Evolutionary conservation across 2,888 invertebrate species (phyloP).

Genomic region (Andrena haemorrhoa): DNA sequence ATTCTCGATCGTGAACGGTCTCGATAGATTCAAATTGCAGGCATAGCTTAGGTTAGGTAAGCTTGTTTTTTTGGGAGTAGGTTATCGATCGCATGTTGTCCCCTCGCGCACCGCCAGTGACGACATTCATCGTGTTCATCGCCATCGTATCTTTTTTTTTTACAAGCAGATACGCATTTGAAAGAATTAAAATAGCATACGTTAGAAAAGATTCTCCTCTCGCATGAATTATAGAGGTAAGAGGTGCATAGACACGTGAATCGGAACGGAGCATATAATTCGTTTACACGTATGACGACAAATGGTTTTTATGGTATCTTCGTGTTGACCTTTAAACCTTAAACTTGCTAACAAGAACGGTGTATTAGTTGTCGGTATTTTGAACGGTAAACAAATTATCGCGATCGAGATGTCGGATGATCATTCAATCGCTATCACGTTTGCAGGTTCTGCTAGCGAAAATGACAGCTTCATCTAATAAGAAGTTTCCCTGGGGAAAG

Average conservation of each 20-base stretch:
- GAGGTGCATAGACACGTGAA: constrained; percentile 1
- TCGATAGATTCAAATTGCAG: constrained; percentile 25
- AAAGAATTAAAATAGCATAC: constrained; percentile 12
- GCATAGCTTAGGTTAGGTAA: constrained; percentile 61
- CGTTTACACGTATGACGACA: neutral
- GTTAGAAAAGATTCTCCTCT: constrained; percentile 16
- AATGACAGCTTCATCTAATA: constrained; percentile 85
- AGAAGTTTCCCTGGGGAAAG: constrained; percentile 88
- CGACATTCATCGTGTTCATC: constrained; percentile 60
- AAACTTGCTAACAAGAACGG: constrained; percentile 16
- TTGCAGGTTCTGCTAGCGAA: constrained; percentile 84
- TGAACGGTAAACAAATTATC: neutral
- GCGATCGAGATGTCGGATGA: neutral
- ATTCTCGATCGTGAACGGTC: neutral
- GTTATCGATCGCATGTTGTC: constrained; percentile 75
- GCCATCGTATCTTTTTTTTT: constrained; percentile 43
- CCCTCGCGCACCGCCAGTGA: constrained; percentile 52
- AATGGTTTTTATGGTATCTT: constrained; percentile 8
- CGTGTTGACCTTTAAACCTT: constrained; percentile 40
- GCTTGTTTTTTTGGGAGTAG: constrained; percentile 61
- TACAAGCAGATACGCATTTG: constrained; percentile 19
- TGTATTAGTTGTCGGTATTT: neutral
- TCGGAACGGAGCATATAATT: constrained; percentile 1
- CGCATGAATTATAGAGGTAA: constrained; percentile 21
- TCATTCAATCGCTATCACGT: neutral